These are phyloP conservation scores for Spermophilus dauricus DNA, from an alignment of 2,113 vertebrate species.

Conservation along the genomic window DNA sequence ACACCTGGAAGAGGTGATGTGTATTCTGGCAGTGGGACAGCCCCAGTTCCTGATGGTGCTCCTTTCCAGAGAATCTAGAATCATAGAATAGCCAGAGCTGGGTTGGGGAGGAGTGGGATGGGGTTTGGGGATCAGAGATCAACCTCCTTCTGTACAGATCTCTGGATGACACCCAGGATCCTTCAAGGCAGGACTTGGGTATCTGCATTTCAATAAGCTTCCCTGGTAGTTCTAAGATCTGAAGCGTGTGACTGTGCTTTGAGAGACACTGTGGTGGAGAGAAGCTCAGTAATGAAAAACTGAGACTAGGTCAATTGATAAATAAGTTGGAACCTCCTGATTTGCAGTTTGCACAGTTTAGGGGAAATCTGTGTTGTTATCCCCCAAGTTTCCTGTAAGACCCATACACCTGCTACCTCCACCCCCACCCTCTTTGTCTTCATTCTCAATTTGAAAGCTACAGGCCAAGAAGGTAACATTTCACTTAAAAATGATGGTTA, in stretches of 20 bases:
- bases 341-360: neutral
- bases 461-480: neutral
- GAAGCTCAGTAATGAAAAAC: neutral
- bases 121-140: neutral
- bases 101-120: neutral
- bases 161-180: neutral
- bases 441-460: slow-evolving; percentile 52
- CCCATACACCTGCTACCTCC: neutral
- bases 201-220: neutral
- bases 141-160: neutral
- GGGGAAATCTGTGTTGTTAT: slow-evolving; percentile 61
- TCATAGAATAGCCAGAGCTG: neutral
- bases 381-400: slow-evolving; percentile 62
- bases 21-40: neutral
- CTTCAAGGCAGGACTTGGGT: neutral
- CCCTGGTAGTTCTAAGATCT: neutral
- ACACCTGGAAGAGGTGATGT: slow-evolving; percentile 50
- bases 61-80: neutral
- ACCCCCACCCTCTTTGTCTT: neutral
- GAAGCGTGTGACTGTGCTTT: neutral
- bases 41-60: neutral
- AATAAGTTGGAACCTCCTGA: neutral
- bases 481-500: neutral
- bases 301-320: neutral
- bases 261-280: neutral